Evolutionary conservation across 2,797 vertebrate species (phyloP), one percentile per base, ranked within the genome.

Genomic region (Centropyge bicolor): DNA sequence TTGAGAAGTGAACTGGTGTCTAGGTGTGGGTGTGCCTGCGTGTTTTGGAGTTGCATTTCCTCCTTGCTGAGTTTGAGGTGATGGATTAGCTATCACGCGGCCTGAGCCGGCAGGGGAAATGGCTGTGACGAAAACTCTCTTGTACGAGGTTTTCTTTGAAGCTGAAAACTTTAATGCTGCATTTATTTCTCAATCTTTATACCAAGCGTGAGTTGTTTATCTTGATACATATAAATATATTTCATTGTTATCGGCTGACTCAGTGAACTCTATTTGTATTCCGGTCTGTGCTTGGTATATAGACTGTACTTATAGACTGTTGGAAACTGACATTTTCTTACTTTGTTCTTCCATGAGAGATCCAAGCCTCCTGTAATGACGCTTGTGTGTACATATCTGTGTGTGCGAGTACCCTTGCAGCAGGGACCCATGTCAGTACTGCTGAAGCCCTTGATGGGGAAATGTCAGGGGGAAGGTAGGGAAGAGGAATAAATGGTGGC

Each of bases 51-150:
- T 67, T 80, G 72, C 46, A 64, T 82, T 74, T 86, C 41, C 61
- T 77, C 62, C 60, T 69, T 11, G 67, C 61, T 59, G 79, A 78
- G 67, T 77, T 51, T 69, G 27, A 63, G 20, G 68, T 92, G 90
- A 90, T 92, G 81, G 81, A 92, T 93, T 83, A 74, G 83, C 74
- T 67, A 62, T 90, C 83, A 76, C 63, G 31, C n/a, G 4, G 45
- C n/a, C 69, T 48, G 31, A 78, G 38, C 74, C 68, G 75, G 55
- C 81, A 71, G 70, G 72, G 78, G 77, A 92, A 86, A 89, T 89
- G 66, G 77, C 83, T 65, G 17, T 72, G 63, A 86, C 69, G 81
- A 86, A 89, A 77, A 66, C 63, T 31, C 49, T 70, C 16, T 69
- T 76, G 64, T 64, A 76, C 43, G 3, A 22, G 54, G 75, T 84